These are phyloP conservation scores for Tupaia tana DNA, from an alignment of 2,113 vertebrate genomes.

Conservation along the genomic window DNA sequence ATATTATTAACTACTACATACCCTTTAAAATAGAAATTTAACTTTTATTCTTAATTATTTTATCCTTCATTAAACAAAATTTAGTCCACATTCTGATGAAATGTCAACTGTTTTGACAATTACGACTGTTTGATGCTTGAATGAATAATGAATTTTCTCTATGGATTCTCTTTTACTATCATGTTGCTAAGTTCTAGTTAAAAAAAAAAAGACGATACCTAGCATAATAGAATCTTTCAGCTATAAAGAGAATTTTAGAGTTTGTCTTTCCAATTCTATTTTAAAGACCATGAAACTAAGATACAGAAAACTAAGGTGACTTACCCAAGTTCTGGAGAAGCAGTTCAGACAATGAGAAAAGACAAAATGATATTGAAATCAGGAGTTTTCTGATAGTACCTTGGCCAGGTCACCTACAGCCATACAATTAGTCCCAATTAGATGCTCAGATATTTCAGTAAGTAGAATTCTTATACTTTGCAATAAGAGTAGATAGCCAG, in stretches of 20 bases:
- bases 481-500: not conserved
- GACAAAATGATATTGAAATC: not conserved
- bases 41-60: slow-evolving; percentile 19
- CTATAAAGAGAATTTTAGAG: not conserved
- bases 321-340: not conserved
- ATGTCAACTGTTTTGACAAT: slow-evolving; percentile 20
- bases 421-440: not conserved
- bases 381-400: not conserved
- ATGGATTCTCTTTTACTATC: not conserved
- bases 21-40: not conserved
- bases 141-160: slow-evolving; percentile 11
- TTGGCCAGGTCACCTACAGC: not conserved
- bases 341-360: not conserved
- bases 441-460: not conserved
- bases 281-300: slow-evolving; percentile 30
- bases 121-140: not conserved
- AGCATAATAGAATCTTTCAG: not conserved
- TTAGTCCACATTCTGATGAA: not conserved
- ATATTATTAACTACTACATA: not conserved
- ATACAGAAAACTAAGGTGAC: not conserved
- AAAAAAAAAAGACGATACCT: not conserved
- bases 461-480: not conserved
- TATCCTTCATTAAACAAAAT: slow-evolving; percentile 47
- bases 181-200: slow-evolving; percentile 40
- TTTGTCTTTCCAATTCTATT: not conserved